Conservation (phyloP, 2,797 vertebrate species). For the Alcedo atthis region DNA sequence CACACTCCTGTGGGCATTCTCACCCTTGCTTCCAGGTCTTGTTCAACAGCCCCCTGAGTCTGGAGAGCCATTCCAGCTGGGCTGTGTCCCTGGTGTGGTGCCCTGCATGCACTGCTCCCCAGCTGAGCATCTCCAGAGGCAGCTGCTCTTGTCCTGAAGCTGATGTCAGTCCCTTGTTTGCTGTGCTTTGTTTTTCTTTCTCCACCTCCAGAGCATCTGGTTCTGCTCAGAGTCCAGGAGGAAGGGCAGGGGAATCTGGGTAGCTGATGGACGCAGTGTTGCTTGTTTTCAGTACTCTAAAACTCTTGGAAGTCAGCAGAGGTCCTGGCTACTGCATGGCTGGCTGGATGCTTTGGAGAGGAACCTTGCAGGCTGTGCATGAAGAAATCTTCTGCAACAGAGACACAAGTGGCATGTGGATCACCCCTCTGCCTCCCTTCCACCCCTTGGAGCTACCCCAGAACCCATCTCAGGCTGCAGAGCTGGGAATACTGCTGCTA, state of each 20-base stretch:
- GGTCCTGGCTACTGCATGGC: slow-evolving; percentile 32
- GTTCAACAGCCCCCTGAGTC: not conserved
- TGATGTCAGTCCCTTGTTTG: slow-evolving; percentile 12
- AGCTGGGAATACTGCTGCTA: not conserved
- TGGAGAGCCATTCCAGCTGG: not conserved
- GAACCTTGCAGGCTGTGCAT: slow-evolving; percentile 55
- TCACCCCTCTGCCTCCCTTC: not conserved
- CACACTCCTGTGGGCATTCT: not conserved
- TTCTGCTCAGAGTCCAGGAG: slow-evolving; percentile 43
- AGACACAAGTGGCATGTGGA: not conserved
- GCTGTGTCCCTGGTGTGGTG: not conserved
- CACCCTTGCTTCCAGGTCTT: not conserved
- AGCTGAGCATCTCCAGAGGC: not conserved
- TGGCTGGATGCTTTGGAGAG: slow-evolving; percentile 20
- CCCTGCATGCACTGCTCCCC: not conserved
- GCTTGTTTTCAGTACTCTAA: slow-evolving; percentile 1
- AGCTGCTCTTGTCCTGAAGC: slow-evolving; percentile 17
- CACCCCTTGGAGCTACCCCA: slow-evolving; percentile 24
- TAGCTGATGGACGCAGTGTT: not conserved
- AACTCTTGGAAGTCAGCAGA: slow-evolving; percentile 33
- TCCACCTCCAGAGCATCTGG: slow-evolving; percentile 44
- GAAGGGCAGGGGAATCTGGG: slow-evolving; percentile 44
- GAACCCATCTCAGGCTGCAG: not conserved
- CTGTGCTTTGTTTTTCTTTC: slow-evolving; percentile 72
- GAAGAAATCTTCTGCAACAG: slow-evolving; percentile 68